These are phyloP conservation scores for Fissipunctia ypsillon DNA, from an alignment of 2,888 invertebrate species.

Conservation along the genomic window DNA sequence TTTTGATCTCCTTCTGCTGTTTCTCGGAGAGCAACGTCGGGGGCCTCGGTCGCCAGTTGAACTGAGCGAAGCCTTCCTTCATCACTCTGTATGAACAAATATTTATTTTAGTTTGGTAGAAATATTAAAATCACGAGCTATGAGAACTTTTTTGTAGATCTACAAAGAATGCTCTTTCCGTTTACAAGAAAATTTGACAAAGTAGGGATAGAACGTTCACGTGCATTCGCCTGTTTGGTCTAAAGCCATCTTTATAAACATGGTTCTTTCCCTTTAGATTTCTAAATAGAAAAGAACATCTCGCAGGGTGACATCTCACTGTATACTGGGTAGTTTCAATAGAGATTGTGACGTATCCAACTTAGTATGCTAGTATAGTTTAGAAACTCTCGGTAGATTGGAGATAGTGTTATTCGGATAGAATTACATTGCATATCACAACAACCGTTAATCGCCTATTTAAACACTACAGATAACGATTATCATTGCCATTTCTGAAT, in stretches of 20 bases:
- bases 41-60: slow-evolving; percentile 98
- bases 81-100: slow-evolving; percentile 91
- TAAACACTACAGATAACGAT: neutral
- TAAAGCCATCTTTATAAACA: neutral
- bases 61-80: slow-evolving; percentile 98
- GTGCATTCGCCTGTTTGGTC: neutral
- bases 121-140: neutral
- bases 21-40: slow-evolving; percentile 95
- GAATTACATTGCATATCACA: neutral
- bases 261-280: neutral
- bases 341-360: neutral
- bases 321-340: neutral
- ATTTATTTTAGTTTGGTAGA: neutral
- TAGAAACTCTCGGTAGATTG: neutral
- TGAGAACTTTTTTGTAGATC: neutral
- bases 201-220: neutral
- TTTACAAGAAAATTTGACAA: no score
- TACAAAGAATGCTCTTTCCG: neutral
- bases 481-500: neutral
- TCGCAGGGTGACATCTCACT: neutral
- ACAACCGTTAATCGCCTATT: neutral
- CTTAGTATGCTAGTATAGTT: neutral
- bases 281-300: neutral
- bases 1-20: slow-evolving; percentile 98
- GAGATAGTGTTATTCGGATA: neutral